Percentiles rank a stretch among this genome's conserved stretches.
Conservation (phyloP, 2,113 vertebrate species). For the Lates calcarifer region DNA sequence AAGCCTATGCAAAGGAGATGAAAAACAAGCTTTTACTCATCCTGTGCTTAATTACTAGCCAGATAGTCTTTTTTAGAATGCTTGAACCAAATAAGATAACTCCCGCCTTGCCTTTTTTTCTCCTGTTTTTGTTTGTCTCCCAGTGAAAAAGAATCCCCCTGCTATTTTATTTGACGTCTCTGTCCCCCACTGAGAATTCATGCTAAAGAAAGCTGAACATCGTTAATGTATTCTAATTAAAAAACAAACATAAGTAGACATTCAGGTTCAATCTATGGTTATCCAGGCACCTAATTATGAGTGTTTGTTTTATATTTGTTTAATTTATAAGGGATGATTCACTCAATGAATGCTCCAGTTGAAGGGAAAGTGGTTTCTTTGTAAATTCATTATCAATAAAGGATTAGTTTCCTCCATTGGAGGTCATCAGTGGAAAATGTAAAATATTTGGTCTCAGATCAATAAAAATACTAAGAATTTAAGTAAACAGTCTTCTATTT, state of each 20-base stretch:
- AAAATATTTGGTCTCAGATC: slow-evolving; percentile 1
- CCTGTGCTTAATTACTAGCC: slow-evolving; percentile 29
- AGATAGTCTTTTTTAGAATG: slow-evolving; percentile 15
- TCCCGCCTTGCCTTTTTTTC: slow-evolving; percentile 3
- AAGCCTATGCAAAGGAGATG: slow-evolving; percentile 5
- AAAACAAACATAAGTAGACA: slow-evolving; percentile 68
- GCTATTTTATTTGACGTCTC: slow-evolving; percentile 30
- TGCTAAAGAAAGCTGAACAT: slow-evolving; percentile 54
- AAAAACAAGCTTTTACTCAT: slow-evolving; percentile 22
- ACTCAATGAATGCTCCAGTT: slow-evolving; percentile 28
- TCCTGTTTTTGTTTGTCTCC: slow-evolving; percentile 20
- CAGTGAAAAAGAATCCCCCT: slow-evolving; percentile 41
- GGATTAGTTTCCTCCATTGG: slow-evolving; percentile 15
- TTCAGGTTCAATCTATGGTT: slow-evolving; percentile 70
- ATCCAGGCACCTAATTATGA: slow-evolving; percentile 70
- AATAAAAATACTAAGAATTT: not conserved
- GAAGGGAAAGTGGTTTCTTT: slow-evolving; percentile 22
- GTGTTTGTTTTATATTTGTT: slow-evolving; percentile 69
- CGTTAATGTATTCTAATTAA: slow-evolving; percentile 71
- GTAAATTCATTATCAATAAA: slow-evolving; percentile 28
- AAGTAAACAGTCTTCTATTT: not conserved
- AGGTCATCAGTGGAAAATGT: not conserved
- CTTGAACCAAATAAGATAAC: slow-evolving; percentile 34
- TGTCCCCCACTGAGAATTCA: slow-evolving; percentile 38
- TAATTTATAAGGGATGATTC: slow-evolving; percentile 71